These are phyloP conservation scores for Characodon lateralis DNA, from an alignment of 2,797 vertebrate genomes.

Conservation along the genomic window DNA sequence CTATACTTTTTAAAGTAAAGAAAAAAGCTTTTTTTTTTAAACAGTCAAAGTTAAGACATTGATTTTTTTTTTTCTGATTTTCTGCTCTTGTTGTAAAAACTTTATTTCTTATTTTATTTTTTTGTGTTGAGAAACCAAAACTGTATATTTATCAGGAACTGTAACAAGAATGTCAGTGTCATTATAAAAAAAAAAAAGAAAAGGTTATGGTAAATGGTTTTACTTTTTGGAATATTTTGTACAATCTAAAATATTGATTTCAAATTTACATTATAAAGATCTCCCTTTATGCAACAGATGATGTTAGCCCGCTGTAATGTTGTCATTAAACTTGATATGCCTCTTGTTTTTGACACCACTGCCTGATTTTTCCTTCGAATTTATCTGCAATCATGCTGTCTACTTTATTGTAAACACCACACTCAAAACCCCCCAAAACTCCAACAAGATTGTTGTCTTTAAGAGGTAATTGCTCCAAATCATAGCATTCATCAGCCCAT, in stretches of 20 bases:
- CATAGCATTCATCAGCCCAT: constrained; percentile 51
- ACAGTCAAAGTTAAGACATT: background rate
- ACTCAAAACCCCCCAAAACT: constrained; percentile 42
- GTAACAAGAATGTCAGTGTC: background rate
- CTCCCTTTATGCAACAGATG: constrained; percentile 3
- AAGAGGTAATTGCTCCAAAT: constrained; percentile 70
- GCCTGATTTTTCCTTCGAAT: constrained; percentile 49
- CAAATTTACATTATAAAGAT: constrained; percentile 15
- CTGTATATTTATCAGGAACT: background rate
- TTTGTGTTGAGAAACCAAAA: background rate
- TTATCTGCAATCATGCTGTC: constrained; percentile 54
- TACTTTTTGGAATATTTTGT: background rate
- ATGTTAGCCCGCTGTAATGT: constrained; percentile 21
- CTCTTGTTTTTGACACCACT: constrained; percentile 33
- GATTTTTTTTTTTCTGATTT: background rate
- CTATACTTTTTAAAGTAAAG: too few species aligned
- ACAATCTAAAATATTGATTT: background rate
- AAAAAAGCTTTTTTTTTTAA: background rate
- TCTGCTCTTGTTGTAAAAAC: background rate
- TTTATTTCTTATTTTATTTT: background rate
- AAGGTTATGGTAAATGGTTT: background rate
- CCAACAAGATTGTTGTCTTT: constrained; percentile 65
- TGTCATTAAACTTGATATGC: constrained; percentile 23
- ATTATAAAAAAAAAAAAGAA: background rate
- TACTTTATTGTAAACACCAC: constrained; percentile 41